Conservation (phyloP, 2,888 invertebrate genomes). For the Thera britannica region DNA sequence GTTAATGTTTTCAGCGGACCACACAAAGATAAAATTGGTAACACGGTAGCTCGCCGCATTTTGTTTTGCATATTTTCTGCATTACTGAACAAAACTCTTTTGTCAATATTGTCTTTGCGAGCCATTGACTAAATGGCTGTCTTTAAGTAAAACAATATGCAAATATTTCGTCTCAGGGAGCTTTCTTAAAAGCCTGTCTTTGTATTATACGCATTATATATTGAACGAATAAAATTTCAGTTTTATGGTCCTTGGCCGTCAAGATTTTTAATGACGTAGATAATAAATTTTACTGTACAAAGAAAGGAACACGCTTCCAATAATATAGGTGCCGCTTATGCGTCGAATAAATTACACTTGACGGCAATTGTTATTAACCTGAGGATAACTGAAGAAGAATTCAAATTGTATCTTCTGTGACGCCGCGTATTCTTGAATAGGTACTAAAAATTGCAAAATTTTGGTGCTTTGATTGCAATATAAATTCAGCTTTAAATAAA, state of each 20-base stretch:
- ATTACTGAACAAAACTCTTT: constrained; percentile 73
- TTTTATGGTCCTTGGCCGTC: constrained; percentile 50
- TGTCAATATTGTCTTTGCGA: constrained; percentile 78
- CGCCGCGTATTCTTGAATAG: neutral
- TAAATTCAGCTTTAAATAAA: neutral
- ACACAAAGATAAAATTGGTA: constrained; percentile 69
- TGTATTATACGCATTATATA: constrained; percentile 30
- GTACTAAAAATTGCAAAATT: neutral
- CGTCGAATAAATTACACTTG: constrained; percentile 33
- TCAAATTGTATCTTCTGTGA: neutral
- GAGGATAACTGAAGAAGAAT: neutral
- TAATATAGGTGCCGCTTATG: constrained; percentile 19
- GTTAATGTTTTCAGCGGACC: constrained; percentile 63
- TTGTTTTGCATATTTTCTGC: constrained; percentile 80
- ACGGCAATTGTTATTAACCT: constrained; percentile 21
- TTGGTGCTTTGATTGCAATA: neutral
- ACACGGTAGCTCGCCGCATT: constrained; percentile 58
- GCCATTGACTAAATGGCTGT: constrained; percentile 68
- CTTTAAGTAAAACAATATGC: constrained; percentile 62
- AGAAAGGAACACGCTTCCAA: constrained; percentile 33
- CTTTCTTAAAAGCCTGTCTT: constrained; percentile 45
- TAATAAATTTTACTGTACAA: constrained; percentile 47
- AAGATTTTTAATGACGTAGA: constrained; percentile 52
- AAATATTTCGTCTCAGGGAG: constrained; percentile 52
- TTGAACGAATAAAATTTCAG: constrained; percentile 45